Evolutionary conservation across 1,140 invertebrate genomes (phyloP), one percentile per base, ranked within the genome.

Genomic region (Apis mellifera): DNA sequence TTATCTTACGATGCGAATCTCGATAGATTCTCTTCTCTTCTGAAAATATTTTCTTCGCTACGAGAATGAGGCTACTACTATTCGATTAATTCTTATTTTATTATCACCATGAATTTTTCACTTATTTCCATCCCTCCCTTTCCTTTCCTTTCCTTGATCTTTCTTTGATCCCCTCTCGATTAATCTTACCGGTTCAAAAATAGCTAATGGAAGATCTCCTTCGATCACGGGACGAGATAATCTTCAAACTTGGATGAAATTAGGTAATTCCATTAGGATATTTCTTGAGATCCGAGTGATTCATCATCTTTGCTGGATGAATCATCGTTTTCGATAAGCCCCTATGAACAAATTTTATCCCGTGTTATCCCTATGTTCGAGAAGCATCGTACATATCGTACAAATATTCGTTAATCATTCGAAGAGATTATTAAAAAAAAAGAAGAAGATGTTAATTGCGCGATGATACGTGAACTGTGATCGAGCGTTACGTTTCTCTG

Each of bases 391-490:
- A n/a, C n/a, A n/a, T n/a, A n/a, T n/a, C n/a, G n/a, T 2, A 32
- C 23, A 57, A 77, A 57, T 32, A 57, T 48, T 13, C 21, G 21
- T 4, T 26, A 21, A 76, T 76, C 66, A 76, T 66, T 48, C 50
- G 26, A 42, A 1, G 15, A 17, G 50, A 17, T 32, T 23, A 19
- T 59, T 69, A 70, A n/a, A 42, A 42, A 19, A 9, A 13, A 60
- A 11, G 42, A 55, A 78, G 48, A n/a, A 42, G 32, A n/a, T 57
- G 23, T 71, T 60, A 62, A 60, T 78, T 32, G 50, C 55, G 9
- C 55, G 9, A 19, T 9, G 48, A 15, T 42, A 2, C 9, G 19
- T 7, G 9, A 4, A 5, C 23, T 48, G 32, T 42, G 19, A 13
- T 3, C 19, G n/a, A 23, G 8, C 42, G n/a, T 19, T 32, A 9